Conservation (phyloP, 2,797 vertebrate genomes). For the Austrolebias charrua region DNA sequence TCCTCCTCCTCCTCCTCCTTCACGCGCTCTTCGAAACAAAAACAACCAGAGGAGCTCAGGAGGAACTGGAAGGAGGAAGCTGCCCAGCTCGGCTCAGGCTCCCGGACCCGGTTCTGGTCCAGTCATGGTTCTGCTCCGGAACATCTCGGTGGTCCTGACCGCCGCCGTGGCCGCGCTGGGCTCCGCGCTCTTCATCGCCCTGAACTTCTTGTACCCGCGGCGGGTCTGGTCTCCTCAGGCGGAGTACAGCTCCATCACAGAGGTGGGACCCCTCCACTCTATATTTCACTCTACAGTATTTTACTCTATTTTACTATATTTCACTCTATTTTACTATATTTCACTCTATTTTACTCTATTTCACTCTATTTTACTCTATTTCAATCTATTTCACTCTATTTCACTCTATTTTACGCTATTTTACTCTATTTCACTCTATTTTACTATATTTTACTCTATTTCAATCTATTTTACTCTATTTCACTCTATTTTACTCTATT, state of each 20-base stretch:
- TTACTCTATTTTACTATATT: background rate
- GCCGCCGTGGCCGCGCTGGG: slow-evolving; percentile 85
- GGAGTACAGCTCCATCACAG: slow-evolving; percentile 68
- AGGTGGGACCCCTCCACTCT: slow-evolving; percentile 67
- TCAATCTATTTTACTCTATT: too few species aligned
- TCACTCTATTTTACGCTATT: too few species aligned
- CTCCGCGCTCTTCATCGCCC: slow-evolving; percentile 85
- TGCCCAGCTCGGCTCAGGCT: background rate
- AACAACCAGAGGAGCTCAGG: slow-evolving; percentile 30
- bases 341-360: too few species aligned
- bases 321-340: too few species aligned
- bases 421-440: too few species aligned
- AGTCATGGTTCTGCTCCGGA: slow-evolving; percentile 79
- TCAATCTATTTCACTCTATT: background rate
- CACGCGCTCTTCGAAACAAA: slow-evolving; percentile 39
- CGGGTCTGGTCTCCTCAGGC: slow-evolving; percentile 69
- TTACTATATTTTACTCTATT: background rate
- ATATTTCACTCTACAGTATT: background rate
- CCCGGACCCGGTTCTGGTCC: background rate
- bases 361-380: too few species aligned
- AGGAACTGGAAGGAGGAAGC: slow-evolving; percentile 4
- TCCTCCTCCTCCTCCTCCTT: background rate
- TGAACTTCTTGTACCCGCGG: slow-evolving; percentile 80
- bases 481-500: background rate
- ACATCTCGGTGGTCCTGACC: slow-evolving; percentile 81